Conservation (phyloP, 2,113 vertebrate species). For the Neodontobutis hainanensis region DNA sequence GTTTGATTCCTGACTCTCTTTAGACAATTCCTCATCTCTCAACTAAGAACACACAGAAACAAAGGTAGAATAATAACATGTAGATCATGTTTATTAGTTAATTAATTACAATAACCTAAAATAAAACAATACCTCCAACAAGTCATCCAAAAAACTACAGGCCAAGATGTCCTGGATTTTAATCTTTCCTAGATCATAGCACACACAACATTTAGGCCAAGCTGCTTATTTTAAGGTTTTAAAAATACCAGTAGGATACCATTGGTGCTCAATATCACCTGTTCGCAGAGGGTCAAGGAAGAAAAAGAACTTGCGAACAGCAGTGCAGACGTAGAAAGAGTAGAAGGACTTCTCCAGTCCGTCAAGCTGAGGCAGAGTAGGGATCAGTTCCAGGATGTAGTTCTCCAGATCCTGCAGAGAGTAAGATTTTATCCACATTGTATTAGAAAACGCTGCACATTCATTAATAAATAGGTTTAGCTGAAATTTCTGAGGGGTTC, state of each 20-base stretch:
- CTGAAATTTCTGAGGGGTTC: neutral
- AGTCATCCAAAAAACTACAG: conserved; percentile 97
- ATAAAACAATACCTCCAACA: conserved; percentile 86
- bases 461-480: neutral
- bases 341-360: conserved; percentile 99
- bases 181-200: conserved; percentile 87
- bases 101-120: no score
- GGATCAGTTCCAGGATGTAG: conserved; percentile 97
- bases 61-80: neutral
- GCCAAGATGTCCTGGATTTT: conserved; percentile 99
- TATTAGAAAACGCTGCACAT: neutral
- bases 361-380: conserved; percentile 95
- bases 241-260: neutral
- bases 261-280: conserved; percentile 71
- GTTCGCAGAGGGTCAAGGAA: conserved; percentile 97
- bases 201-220: neutral
- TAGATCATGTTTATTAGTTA: neutral
- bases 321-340: conserved; percentile 97
- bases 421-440: neutral
- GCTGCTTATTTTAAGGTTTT: neutral
- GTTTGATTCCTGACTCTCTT: conserved; percentile 98
- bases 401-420: conserved; percentile 93
- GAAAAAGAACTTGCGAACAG: conserved; percentile 98
- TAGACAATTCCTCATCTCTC: conserved; percentile 96
- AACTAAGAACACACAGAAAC: conserved; percentile 75